Evolutionary conservation across 2,113 vertebrate genomes (phyloP), one percentile per base, ranked within the genome.

Genomic region (Clarias gariepinus): DNA sequence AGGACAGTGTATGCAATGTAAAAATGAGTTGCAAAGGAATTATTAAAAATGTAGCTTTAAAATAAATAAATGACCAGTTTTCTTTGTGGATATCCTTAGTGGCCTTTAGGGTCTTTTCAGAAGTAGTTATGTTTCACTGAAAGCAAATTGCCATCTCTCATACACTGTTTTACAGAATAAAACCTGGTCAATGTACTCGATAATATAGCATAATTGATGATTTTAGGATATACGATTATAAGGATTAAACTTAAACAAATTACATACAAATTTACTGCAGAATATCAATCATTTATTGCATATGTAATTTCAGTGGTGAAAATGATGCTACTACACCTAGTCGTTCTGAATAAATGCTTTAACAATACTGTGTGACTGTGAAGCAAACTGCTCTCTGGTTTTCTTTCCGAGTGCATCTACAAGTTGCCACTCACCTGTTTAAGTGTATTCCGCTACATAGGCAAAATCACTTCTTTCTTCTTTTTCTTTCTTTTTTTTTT

Each of bases 381-480:
- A 90, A 87, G 81, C 73, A 53, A n/a, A 12, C 64, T 57, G 30
- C 83, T 88, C 10, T 85, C n/a, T 81, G 87, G 64, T 58, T 89
- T 81, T 84, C 74, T 91, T 90, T 90, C 84, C 89, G 60, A 85
- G 82, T 74, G 61, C 73, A 87, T 86, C 88, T 89, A 82, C 74
- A 86, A 85, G 80, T 81, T 88, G 84, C 74, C 74, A 88, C 87
- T 88, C 85, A 92, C 91, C 91, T 93, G 89, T 91, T 91, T 91
- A 90, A 92, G 90, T 91, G 87, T 91, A 88, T 95, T 95, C 91
- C 94, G 93, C 95, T 94, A 93, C 92, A 92, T 92, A 94, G 93
- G 94, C 95, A 95, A 94, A 95, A 94, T 90, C 89, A 93, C 92
- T 94, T 80, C 74, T 82, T 55, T 85, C 52, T 68, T 55, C n/a